Evolutionary conservation across 2,113 vertebrate species (phyloP), one percentile per base, ranked within the genome.

Genomic region (Lophura nycthemera): DNA sequence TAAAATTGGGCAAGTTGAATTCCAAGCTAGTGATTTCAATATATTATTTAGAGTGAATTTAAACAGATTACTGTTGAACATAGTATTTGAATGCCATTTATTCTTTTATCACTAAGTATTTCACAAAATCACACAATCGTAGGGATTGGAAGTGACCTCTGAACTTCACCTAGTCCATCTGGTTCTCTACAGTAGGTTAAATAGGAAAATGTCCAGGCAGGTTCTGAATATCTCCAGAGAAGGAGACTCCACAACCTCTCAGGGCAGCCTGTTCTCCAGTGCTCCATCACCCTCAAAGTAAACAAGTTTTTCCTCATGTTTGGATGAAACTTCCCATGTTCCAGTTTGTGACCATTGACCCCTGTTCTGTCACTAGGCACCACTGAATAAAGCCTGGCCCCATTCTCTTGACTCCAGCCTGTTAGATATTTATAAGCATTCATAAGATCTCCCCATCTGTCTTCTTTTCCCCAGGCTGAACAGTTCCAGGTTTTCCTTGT

Each of bases 1-100:
- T 52, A 78, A 81, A 93, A 95, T 88, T 29, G 89, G 52, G 61
- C 21, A 67, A 94, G 72, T 60, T 6, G 5, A 73, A 91, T 83
- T 97, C 82, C 69, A 88, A 47, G 65, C 47, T 48, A 45, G 20
- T 2, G 1, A 91, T 89, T 90, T 81, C 61, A 81, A 36, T 61
- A 59, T 22, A 69, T 32, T 29, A 65, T 91, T 88, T 38, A 65
- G 75, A 81, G 87, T 70, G 71, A 71, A 95, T 95, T 93, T 75
- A 83, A 95, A 67, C 13, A 36, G 75, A 80, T 69, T 54, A 76
- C 64, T 78, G 21, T 67, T 88, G 56, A 88, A 90, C 47, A 38
- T 25, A 36, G 8, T 56, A 60, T 88, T 86, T 89, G 43, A 78
- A 72, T 65, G 24, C 61, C 7, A 83, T 92, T 95, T 92, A 2